Evolutionary conservation across 2,113 vertebrate genomes (phyloP).

Genomic region (Passer domesticus): DNA sequence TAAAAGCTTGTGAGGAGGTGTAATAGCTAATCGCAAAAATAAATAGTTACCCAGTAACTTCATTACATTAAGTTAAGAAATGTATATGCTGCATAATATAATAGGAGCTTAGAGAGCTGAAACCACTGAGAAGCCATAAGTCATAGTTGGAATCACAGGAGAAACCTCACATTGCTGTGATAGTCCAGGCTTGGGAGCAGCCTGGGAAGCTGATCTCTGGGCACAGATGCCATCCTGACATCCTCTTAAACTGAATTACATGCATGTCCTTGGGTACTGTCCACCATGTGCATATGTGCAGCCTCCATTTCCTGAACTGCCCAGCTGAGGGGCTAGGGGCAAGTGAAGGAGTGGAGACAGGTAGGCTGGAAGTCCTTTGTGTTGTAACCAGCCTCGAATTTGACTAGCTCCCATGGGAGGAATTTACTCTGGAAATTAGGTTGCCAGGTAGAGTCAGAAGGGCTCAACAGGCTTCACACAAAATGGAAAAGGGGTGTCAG

Average conservation of each 20-base stretch:
- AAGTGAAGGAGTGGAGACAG: background rate
- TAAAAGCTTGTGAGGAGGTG: background rate
- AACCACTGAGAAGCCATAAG: background rate
- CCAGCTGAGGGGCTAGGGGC: background rate
- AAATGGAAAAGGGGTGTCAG: background rate
- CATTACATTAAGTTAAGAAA: background rate
- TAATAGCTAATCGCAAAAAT: conserved; percentile 10
- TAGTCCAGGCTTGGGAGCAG: background rate
- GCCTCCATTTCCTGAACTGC: background rate
- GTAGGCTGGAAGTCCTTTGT: background rate
- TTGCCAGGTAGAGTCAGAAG: background rate
- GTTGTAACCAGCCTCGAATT: background rate
- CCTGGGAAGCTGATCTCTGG: background rate
- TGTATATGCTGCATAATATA: background rate
- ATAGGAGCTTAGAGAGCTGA: background rate
- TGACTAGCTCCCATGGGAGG: accelerated
- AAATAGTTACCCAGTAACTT: conserved; percentile 18
- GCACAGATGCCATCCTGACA: background rate
- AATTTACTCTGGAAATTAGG: background rate
- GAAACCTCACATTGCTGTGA: background rate
- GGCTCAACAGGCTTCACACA: background rate
- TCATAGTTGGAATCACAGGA: background rate
- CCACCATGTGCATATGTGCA: accelerated
- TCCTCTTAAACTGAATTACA: background rate
- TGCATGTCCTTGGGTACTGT: background rate